Conservation (phyloP, 2,888 invertebrate genomes). For the Leucozona laternaria region DNA sequence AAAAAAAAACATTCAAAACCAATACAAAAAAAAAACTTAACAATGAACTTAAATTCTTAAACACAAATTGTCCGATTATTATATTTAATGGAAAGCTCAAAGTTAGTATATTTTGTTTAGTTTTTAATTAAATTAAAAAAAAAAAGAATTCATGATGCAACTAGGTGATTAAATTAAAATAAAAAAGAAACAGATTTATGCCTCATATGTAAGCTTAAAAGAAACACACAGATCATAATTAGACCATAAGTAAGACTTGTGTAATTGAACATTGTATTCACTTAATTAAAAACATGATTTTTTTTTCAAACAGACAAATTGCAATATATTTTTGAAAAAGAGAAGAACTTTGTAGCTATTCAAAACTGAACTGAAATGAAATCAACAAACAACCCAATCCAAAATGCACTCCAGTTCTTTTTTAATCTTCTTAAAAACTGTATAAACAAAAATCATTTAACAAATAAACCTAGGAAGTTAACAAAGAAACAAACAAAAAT, state of each 20-base stretch:
- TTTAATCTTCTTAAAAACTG: constrained; percentile 32
- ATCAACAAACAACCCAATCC: constrained; percentile 25
- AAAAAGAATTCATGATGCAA: constrained; percentile 11
- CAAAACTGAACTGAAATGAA: constrained; percentile 27
- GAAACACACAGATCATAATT: constrained; percentile 8
- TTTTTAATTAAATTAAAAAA: constrained; percentile 40
- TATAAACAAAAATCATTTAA: constrained; percentile 21
- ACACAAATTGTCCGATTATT: constrained; percentile 29
- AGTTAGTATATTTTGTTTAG: constrained; percentile 61
- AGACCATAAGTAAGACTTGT: neutral
- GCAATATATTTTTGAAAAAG: constrained; percentile 47
- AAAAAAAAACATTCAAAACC: constrained; percentile 29
- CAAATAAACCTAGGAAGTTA: constrained; percentile 25
- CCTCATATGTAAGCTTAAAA: constrained; percentile 13
- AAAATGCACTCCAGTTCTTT: constrained; percentile 27
- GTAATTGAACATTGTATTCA: constrained; percentile 18
- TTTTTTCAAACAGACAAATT: neutral
- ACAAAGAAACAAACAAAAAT: neutral
- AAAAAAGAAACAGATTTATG: constrained; percentile 31
- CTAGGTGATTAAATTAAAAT: constrained; percentile 16
- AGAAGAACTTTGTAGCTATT: constrained; percentile 20
- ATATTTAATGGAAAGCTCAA: constrained; percentile 61
- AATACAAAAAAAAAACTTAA: constrained; percentile 24
- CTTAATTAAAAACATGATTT: neutral
- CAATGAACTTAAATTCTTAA: constrained; percentile 45